Evolutionary conservation across 2,797 vertebrate genomes (phyloP).

Genomic region (Sebastes minor): DNA sequence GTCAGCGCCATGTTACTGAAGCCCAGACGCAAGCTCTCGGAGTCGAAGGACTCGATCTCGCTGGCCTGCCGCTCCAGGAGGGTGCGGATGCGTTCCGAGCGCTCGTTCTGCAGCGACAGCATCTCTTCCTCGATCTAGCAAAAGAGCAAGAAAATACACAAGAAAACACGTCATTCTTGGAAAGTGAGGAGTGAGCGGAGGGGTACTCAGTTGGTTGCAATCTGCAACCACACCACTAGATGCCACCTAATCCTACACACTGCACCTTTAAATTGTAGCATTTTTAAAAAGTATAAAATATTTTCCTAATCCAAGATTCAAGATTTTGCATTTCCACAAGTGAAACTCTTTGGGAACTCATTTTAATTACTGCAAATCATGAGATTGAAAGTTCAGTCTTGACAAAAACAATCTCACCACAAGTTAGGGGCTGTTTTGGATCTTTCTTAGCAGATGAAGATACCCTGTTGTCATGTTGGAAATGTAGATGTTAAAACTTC

Average conservation of each 20-base stretch:
- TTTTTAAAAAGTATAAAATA: no score
- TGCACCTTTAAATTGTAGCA: neutral
- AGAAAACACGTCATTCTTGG: neutral
- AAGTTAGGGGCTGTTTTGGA: neutral
- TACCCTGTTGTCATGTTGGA: neutral
- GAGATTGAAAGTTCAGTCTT: neutral
- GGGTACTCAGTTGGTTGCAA: no score
- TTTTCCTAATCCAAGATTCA: neutral
- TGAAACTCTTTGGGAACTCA: neutral
- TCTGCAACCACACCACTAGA: no score
- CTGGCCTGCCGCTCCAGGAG: conserved; percentile 91
- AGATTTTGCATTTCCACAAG: neutral
- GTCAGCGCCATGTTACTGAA: conserved; percentile 91
- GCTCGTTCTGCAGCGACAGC: conserved; percentile 91
- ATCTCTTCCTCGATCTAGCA: conserved; percentile 92
- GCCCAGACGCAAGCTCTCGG: conserved; percentile 90
- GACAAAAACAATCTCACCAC: neutral
- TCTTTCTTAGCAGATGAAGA: neutral
- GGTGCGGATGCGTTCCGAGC: conserved; percentile 91
- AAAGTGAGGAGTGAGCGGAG: no score
- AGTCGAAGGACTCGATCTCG: conserved; percentile 92
- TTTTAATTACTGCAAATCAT: neutral
- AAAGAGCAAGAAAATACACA: neutral
- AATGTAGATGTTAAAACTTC: neutral
- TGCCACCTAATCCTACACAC: no score